Evolutionary conservation across 1,140 invertebrate species (phyloP), one percentile per base, ranked within the genome.

Genomic region (Pseudomyrmex flavicornis): DNA sequence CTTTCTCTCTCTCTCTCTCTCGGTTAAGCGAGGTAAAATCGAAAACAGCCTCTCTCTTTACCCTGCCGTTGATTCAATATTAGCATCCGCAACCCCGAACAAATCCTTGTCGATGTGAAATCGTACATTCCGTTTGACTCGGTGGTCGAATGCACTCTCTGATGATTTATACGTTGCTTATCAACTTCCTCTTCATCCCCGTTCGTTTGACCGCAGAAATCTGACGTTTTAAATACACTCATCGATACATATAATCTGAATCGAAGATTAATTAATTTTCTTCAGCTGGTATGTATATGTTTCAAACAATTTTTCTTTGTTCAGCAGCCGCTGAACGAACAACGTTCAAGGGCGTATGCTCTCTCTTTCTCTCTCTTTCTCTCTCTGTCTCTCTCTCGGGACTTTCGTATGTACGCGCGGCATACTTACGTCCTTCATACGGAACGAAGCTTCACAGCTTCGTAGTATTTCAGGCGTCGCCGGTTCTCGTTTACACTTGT

Each of bases 101-200:
- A 9, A 61, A 50, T 54, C 66, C 54, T 59, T 59, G 44, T 17
- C 48, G 61, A 66, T 62, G 48, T 9, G 46, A 72, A 61, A 80
- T 80, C 65, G 54, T 72, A 61, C 54, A 72, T 80, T 80, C 76
- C 54, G 76, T 80, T 80, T 80, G 76, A 79, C 76, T 79, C 76
- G 52, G 22, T 22, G 59, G 48, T 46, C 48, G 48, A 68, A 83
- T 8, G 17, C 22, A 79, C n/a, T 9, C n/a, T 35, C 82, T 13
- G 15, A 76, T 26, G 61, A 59, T 65, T 83, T 58, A 3, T 22
- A 44, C 13, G 22, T 13, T 59, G 52, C 76, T 72, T 70, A 80
- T 17, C 52, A 20, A 12, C 13, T 1, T 22, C 2, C n/a, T 61
- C 61, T 20, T 10, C 15, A 52, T 52, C 8, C 63, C 8, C 20